Conservation (phyloP, 1,140 invertebrate genomes). For the Heliconius himera region DNA sequence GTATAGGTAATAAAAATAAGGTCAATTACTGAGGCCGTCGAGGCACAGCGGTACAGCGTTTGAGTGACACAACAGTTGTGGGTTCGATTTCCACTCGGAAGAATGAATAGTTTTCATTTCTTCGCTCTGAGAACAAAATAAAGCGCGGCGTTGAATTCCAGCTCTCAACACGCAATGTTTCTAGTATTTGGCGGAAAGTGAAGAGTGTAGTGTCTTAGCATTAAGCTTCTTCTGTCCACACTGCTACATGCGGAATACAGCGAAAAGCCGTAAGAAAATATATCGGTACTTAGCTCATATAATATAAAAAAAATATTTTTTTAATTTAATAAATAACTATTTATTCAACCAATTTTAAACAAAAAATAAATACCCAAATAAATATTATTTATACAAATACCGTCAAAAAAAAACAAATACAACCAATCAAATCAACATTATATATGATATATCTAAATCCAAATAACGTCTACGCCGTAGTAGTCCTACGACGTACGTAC, state of each 20-base stretch:
- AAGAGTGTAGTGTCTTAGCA: not conserved
- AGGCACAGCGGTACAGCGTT: too few species aligned
- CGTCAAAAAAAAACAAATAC: not conserved
- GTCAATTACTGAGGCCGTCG: not conserved
- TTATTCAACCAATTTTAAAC: too few species aligned
- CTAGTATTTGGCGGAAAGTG: not conserved
- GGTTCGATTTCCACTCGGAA: too few species aligned
- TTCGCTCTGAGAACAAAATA: too few species aligned
- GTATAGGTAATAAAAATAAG: not conserved
- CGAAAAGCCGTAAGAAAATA: too few species aligned
- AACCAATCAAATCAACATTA: not conserved
- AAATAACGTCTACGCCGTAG: not conserved
- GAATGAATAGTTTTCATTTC: too few species aligned
- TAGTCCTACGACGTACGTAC: slow-evolving; percentile 31
- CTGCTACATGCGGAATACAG: not conserved
- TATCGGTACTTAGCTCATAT: too few species aligned
- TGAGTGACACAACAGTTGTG: too few species aligned
- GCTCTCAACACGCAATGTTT: not conserved
- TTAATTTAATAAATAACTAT: too few species aligned
- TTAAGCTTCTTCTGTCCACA: not conserved
- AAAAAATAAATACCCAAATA: too few species aligned
- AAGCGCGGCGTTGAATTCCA: too few species aligned
- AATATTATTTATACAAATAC: not conserved
- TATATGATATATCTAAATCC: not conserved
- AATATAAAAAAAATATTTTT: too few species aligned